Percentiles rank a stretch among this genome's conserved stretches.
Conservation (phyloP, 23 tunicate genomes). For the Clavelina lepadiformis region DNA sequence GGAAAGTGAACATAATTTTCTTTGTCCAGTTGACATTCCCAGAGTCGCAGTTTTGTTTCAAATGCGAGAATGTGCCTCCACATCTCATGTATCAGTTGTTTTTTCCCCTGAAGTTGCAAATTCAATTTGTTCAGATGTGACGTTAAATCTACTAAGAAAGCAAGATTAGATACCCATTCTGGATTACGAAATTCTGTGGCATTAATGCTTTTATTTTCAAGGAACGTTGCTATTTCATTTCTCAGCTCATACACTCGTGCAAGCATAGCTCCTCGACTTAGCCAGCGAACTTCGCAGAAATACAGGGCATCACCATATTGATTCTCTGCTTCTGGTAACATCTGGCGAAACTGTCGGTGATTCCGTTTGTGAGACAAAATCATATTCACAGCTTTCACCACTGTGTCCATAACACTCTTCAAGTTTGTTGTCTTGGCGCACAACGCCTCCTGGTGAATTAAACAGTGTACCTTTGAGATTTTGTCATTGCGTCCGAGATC, state of each 20-base stretch:
- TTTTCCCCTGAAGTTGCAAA: conserved; percentile 64
- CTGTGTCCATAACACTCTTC: conserved; percentile 52
- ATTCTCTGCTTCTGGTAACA: conserved; percentile 63
- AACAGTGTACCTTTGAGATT: conserved; percentile 37
- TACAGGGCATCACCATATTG: conserved; percentile 57
- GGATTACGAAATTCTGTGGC: conserved; percentile 56
- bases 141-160: conserved; percentile 62
- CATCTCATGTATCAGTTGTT: conserved; percentile 68
- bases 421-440: conserved; percentile 45
- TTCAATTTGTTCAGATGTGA: conserved; percentile 66
- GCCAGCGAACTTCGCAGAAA: conserved; percentile 73
- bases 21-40: conserved; percentile 58
- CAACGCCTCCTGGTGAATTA: conserved; percentile 77
- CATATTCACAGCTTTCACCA: conserved; percentile 54
- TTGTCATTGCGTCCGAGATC: conserved; percentile 23
- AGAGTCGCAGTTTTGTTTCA: conserved; percentile 70
- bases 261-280: conserved; percentile 69
- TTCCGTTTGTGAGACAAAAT: conserved; percentile 49
- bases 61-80: conserved; percentile 56
- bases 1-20: conserved; percentile 57
- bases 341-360: conserved; percentile 67
- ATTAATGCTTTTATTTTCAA: conserved; percentile 19
- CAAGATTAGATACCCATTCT: conserved; percentile 58
- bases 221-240: conserved; percentile 38
- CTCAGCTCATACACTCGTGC: conserved; percentile 31